These are phyloP conservation scores for Craseonycteris thonglongyai DNA, from an alignment of 2,113 vertebrate species.

Conservation along the genomic window DNA sequence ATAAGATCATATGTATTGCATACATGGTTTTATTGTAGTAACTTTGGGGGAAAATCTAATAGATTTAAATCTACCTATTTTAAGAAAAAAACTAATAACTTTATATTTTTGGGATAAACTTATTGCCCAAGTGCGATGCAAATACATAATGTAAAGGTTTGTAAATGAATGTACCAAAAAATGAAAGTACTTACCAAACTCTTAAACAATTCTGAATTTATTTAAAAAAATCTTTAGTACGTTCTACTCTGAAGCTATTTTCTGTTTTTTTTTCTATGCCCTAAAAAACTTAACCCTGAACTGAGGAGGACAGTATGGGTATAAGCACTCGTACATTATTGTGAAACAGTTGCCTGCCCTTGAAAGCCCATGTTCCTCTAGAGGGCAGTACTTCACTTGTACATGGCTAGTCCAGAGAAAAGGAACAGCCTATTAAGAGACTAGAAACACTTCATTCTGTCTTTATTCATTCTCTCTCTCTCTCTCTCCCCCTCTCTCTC, in stretches of 20 bases:
- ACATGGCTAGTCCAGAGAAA: background rate
- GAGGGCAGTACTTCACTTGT: slow-evolving; percentile 65
- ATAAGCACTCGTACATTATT: background rate
- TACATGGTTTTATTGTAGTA: background rate
- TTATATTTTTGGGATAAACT: background rate
- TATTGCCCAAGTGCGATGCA: background rate
- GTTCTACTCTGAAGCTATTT: background rate
- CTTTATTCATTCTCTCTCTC: background rate
- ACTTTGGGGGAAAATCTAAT: background rate
- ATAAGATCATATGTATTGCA: background rate
- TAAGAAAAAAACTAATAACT: background rate
- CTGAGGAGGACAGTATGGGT: background rate
- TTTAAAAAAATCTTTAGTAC: background rate
- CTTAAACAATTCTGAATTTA: background rate
- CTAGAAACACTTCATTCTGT: background rate
- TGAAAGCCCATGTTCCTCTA: slow-evolving; percentile 54
- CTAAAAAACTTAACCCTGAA: background rate
- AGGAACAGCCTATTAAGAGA: background rate
- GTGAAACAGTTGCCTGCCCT: background rate
- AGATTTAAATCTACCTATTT: background rate
- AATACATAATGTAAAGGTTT: background rate
- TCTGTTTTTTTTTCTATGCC: background rate
- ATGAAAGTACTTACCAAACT: background rate
- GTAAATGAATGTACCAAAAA: background rate
- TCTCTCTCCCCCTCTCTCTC: background rate